Conservation (phyloP, 2,888 invertebrate species). For the Pandemis heparana region DNA sequence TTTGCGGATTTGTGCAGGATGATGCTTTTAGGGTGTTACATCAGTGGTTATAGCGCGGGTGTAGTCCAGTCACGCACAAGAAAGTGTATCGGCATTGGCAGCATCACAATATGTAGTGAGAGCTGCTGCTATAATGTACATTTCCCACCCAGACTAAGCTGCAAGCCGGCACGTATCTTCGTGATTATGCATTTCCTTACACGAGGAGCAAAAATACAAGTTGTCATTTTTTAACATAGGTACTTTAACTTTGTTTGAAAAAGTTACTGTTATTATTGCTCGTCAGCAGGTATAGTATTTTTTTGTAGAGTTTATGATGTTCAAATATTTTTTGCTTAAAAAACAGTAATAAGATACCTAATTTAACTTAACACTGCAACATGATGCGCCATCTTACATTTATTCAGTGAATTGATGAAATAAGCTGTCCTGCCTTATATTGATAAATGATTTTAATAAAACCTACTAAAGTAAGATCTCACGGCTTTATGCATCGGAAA, state of each 20-base stretch:
- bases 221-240: no score
- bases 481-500: neutral
- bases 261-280: no score
- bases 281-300: neutral
- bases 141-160: constrained; percentile 59
- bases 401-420: neutral
- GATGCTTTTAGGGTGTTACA: constrained; percentile 71
- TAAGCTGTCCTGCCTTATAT: neutral
- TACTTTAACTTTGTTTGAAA: no score
- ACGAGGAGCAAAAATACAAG: neutral
- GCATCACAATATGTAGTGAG: constrained; percentile 79
- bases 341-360: no score
- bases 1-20: constrained; percentile 54
- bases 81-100: constrained; percentile 80
- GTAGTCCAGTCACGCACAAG: constrained; percentile 78
- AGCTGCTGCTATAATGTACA: constrained; percentile 74
- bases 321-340: neutral
- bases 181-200: neutral
- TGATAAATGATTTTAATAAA: neutral
- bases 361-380: no score
- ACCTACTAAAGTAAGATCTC: neutral
- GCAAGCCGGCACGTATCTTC: constrained; percentile 9
- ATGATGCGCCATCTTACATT: no score
- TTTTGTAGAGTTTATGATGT: neutral
- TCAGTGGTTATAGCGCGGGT: constrained; percentile 59